Evolutionary conservation across 1,140 invertebrate genomes (phyloP), one percentile per base, ranked within the genome.

Genomic region (Pinna nobilis): DNA sequence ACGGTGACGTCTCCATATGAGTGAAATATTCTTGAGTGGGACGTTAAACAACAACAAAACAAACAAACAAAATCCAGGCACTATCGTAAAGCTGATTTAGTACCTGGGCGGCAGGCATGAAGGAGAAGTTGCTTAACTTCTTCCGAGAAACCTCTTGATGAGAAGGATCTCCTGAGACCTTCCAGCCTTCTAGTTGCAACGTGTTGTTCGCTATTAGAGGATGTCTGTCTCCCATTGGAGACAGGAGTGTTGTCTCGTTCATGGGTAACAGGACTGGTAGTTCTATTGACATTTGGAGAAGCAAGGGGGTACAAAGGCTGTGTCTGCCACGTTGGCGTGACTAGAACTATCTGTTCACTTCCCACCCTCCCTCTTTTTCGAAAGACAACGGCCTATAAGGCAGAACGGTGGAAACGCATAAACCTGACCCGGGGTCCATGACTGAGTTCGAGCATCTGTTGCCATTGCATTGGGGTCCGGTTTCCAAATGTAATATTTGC

Each of bases 381-480:
- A 28, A 2, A 66, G 44, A 25, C 63, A 66, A 13, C 25, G 32
- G 23, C 23, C 23, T 4, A 66, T 66, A 9, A 66, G 23, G 20
- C 64, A 66, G 23, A 53, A 66, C 25, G 64, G 49, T 32, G 65
- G 65, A 44, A 68, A 57, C 3, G 50, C 51, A 64, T 70, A 51
- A 3, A 13, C 68, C 23, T 28, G 60, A 3, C 49, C 15, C 3
- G 30, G 13, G 23, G 13, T 11, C 68, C 68, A 70, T n/a, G 68
- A 59, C 9, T 70, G 68, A 20, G 53, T 9, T n/a, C 60, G 33
- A 23, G 68, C 68, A 53, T 70, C 32, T 28, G 32, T 41, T 51
- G 68, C 57, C 13, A 23, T 28, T 15, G 68, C 68, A 28, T 25
- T 59, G 39, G 68, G 68, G 30, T 70, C 68, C n/a, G 68, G 57